Conservation (phyloP, 1,140 invertebrate genomes). For the Atopsyche davidsoni region DNA sequence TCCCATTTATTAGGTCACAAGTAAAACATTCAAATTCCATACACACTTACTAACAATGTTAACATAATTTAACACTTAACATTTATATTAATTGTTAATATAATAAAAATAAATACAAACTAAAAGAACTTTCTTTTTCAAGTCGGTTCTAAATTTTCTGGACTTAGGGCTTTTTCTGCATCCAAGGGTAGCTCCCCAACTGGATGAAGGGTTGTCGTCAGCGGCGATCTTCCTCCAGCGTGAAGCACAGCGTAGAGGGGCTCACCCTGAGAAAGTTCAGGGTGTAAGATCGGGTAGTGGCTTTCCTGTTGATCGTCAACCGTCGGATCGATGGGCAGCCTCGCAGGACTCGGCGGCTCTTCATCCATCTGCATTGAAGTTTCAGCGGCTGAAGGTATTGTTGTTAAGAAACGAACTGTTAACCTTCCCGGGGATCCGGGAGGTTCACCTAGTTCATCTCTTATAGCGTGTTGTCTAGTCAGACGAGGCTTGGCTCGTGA, state of each 20-base stretch:
- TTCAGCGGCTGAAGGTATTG: conserved; percentile 77
- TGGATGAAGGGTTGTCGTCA: conserved; percentile 22
- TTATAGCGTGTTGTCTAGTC: conserved; percentile 68
- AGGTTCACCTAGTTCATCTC: conserved; percentile 58
- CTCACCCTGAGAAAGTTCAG: conserved; percentile 7
- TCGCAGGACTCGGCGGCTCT: conserved; percentile 36
- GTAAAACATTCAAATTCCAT: too few species aligned
- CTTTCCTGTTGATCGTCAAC: conserved; percentile 12
- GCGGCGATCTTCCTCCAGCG: conserved; percentile 10
- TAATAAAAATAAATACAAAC: background rate
- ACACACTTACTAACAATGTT: too few species aligned
- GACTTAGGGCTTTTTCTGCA: conserved; percentile 19
- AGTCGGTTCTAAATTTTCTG: conserved; percentile 16
- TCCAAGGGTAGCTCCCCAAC: conserved; percentile 25
- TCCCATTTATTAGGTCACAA: too few species aligned
- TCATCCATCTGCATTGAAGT: conserved; percentile 69
- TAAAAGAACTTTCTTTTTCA: conserved; percentile 5
- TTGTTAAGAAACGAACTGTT: conserved; percentile 64
- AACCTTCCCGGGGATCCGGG: conserved; percentile 57
- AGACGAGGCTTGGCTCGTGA: conserved; percentile 58
- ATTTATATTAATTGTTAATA: background rate
- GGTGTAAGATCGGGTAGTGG: conserved; percentile 13
- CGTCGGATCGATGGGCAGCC: conserved; percentile 12
- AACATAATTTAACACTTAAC: background rate
- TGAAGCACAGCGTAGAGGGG: conserved; percentile 27